Percentiles rank a stretch among this genome's conserved stretches.
Evolutionary conservation across 2,888 invertebrate species (phyloP).

Genomic region (Arrhopalites spinosus): DNA sequence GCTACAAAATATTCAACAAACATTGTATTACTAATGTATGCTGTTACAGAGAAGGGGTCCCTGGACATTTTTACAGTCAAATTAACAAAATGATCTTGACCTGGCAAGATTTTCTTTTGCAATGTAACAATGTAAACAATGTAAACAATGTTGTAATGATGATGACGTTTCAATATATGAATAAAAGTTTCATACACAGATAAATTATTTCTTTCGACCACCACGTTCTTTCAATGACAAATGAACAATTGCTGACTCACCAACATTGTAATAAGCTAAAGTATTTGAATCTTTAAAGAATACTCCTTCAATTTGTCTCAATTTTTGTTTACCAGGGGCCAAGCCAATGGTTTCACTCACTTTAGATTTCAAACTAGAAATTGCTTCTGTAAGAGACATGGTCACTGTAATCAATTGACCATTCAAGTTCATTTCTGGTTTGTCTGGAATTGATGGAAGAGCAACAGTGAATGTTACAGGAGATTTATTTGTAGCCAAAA

Average conservation of each 20-base stretch:
- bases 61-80: too few species aligned
- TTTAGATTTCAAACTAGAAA: constrained; percentile 85
- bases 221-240: constrained; percentile 96
- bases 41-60: too few species aligned
- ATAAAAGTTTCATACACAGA: too few species aligned
- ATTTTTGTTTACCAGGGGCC: constrained; percentile 96
- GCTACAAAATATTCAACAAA: too few species aligned
- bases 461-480: constrained; percentile 81
- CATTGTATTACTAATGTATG: too few species aligned
- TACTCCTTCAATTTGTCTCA: constrained; percentile 95
- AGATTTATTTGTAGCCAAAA: constrained; percentile 73
- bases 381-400: constrained; percentile 75
- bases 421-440: constrained; percentile 92
- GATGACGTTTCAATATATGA: too few species aligned
- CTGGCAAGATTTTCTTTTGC: too few species aligned
- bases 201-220: constrained; percentile 92
- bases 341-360: constrained; percentile 86
- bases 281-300: constrained; percentile 97
- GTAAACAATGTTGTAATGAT: too few species aligned
- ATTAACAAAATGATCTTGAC: too few species aligned
- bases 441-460: constrained; percentile 83
- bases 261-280: constrained; percentile 93
- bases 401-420: constrained; percentile 84
- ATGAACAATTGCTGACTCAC: constrained; percentile 80
- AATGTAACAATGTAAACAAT: too few species aligned